These are phyloP conservation scores for Trypoxylus dichotomus DNA, from an alignment of 1,140 invertebrate genomes.

Conservation along the genomic window DNA sequence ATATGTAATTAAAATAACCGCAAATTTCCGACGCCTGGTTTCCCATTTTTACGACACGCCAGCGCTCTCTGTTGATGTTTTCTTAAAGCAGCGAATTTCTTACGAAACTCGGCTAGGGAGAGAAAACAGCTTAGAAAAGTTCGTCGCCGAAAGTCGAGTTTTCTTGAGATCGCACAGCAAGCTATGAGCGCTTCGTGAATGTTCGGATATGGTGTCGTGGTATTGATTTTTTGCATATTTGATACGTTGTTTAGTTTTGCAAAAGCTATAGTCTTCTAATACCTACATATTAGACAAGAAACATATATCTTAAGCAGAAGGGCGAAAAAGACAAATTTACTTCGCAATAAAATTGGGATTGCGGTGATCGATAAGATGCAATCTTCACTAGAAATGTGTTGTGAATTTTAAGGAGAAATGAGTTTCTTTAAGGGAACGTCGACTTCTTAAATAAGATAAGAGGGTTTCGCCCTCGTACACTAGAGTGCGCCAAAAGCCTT, in stretches of 20 bases:
- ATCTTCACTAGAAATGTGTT: conserved; percentile 33
- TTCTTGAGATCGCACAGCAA: conserved; percentile 27
- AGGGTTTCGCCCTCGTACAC: conserved; percentile 29
- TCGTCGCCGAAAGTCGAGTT: conserved; percentile 37
- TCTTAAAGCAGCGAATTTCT: conserved; percentile 37
- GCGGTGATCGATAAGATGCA: conserved; percentile 28
- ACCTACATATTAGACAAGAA: too few species aligned
- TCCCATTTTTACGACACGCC: conserved; percentile 29
- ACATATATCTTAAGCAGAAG: too few species aligned
- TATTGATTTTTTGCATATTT: conserved; percentile 22
- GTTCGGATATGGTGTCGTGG: conserved; percentile 15
- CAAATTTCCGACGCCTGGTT: conserved; percentile 42
- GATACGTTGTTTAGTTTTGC: neutral
- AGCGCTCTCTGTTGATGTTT: conserved; percentile 29
- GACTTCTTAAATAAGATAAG: conserved; percentile 32
- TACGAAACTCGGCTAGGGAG: conserved; percentile 5
- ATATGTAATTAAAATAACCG: conserved; percentile 45
- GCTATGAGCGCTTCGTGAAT: conserved; percentile 27
- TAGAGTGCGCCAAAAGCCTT: conserved; percentile 40
- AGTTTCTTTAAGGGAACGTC: conserved; percentile 39
- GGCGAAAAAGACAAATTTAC: too few species aligned
- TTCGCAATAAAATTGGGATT: neutral
- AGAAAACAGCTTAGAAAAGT: conserved; percentile 39
- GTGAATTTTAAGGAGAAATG: conserved; percentile 29
- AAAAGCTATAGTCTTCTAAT: neutral